These are phyloP conservation scores for Leptarthrus brevirostris DNA, from an alignment of 2,888 invertebrate species.

Conservation along the genomic window DNA sequence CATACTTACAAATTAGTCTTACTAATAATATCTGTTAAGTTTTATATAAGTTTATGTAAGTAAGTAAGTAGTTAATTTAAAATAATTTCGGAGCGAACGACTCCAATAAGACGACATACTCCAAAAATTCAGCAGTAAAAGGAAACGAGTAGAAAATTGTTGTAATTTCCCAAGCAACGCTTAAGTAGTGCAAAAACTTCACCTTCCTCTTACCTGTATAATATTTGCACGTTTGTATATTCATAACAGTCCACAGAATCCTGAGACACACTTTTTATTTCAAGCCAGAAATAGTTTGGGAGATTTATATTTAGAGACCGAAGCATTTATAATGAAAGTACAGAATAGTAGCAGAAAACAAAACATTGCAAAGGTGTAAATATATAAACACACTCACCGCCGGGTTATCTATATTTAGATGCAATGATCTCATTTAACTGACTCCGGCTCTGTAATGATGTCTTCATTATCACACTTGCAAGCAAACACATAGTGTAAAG, in stretches of 20 bases:
- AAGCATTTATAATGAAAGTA: slow-evolving; percentile 30
- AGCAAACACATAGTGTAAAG: not conserved
- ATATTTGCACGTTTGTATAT: not conserved
- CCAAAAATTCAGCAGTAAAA: not conserved
- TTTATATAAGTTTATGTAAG: too few species aligned
- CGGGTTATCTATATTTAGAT: slow-evolving; percentile 50
- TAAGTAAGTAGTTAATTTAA: too few species aligned
- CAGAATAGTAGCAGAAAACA: not conserved
- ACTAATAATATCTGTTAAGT: too few species aligned
- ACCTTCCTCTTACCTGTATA: too few species aligned
- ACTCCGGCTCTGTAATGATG: slow-evolving; percentile 40
- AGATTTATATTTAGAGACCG: slow-evolving; percentile 40
- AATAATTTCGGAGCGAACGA: too few species aligned
- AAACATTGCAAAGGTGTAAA: slow-evolving; percentile 39
- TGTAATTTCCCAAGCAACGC: not conserved
- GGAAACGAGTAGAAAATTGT: too few species aligned
- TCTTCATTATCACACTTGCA: slow-evolving; percentile 41
- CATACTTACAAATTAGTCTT: too few species aligned
- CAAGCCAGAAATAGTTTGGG: slow-evolving; percentile 28
- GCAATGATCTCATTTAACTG: slow-evolving; percentile 53
- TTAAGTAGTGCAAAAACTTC: too few species aligned
- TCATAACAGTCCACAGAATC: not conserved
- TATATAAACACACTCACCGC: slow-evolving; percentile 15
- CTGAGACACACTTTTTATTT: slow-evolving; percentile 6
- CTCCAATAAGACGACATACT: not conserved